Base-by-base conservation (phyloP, 1,140 invertebrate species). In the Oncopodura yosiiana region DNA sequence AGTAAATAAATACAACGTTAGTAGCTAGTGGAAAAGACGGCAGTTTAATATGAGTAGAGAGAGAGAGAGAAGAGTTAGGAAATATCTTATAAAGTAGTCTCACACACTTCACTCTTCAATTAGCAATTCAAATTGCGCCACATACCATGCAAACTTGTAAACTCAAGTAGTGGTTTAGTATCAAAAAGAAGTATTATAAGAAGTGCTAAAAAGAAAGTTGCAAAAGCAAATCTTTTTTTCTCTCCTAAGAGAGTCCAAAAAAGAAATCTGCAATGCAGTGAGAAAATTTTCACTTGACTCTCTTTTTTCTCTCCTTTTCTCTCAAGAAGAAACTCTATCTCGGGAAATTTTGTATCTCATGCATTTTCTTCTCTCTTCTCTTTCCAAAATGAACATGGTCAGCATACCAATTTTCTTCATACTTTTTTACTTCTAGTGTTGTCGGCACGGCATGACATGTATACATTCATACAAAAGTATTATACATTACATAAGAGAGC, bases 181-280 rank as follows among this genome's bases (percentile, higher is more conserved):
- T 38, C 36, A 6, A 8, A n/a, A 5, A n/a, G n/a, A 38, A n/a
- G 36, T 38, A 38, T 38, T n/a, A 16, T 38, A 16, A n/a, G 5
- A 3, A 38, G 36, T 6, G 5, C 18, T 43, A 24, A 43, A 43
- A 8, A 43, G 21, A 43, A 43, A 23, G n/a, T n/a, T n/a, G n/a
- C n/a, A n/a, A n/a, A n/a, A n/a, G n/a, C n/a, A n/a, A n/a, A n/a
- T n/a, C n/a, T n/a, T n/a, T n/a, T n/a, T n/a, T n/a, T n/a, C n/a
- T n/a, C n/a, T n/a, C n/a, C n/a, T n/a, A n/a, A n/a, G n/a, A 27
- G 27, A 29, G 49, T 27, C 34, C 36, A 26, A 41, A 24, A 32
- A 34, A 49, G 50, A 58, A 58, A 58, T 58, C 56, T 58, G 56
- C 56, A 58, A 53, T 58, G 56, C 56, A 53, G 56, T 58, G 50